phyloP scores from a whole-genome alignment of 2,888 invertebrate species.

The Adineta ricciae region DNA sequence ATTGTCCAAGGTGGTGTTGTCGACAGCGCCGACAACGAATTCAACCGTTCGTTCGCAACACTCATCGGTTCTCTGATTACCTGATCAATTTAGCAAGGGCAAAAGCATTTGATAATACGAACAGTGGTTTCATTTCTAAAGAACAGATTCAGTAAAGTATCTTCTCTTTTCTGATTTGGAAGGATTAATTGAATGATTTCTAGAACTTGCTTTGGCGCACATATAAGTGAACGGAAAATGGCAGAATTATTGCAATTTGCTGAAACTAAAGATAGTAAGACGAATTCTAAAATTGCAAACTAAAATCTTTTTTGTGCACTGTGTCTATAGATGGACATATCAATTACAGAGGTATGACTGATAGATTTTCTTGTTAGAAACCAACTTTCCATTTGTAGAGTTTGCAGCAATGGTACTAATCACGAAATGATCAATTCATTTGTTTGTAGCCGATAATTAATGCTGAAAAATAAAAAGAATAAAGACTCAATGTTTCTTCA shows the following conservation, averaged over 20 bases:
- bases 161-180: not conserved
- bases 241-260: not conserved
- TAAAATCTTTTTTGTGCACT: not conserved
- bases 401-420: not conserved
- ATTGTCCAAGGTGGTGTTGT: not conserved
- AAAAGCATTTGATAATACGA: not conserved
- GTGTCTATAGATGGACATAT: not conserved
- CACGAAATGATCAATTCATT: not conserved
- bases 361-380: not conserved
- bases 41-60: not conserved
- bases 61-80: not conserved
- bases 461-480: no score
- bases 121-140: not conserved
- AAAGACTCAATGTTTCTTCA: no score
- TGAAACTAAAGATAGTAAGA: not conserved
- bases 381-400: not conserved
- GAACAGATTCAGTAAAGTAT: not conserved
- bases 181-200: not conserved
- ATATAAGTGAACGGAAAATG: not conserved
- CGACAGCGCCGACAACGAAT: not conserved
- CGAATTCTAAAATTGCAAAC: not conserved
- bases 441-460: no score
- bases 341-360: not conserved
- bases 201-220: not conserved
- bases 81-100: not conserved